Base-by-base conservation (phyloP, 2,888 invertebrate genomes). In the Tipula vernalis region DNA sequence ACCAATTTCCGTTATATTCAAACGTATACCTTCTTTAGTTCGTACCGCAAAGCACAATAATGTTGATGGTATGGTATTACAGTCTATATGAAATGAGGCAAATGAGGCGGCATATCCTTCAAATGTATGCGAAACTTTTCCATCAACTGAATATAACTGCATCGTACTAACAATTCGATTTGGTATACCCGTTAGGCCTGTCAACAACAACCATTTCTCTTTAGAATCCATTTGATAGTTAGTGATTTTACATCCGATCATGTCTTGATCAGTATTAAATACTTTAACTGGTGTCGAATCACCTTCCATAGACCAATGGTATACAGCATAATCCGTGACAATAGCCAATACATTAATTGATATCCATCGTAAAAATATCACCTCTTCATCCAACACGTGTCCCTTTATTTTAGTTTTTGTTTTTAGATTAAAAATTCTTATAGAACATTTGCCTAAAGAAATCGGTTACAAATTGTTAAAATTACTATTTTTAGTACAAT, bases 341-440 rank as follows among this genome's bases (percentile, higher is more conserved):
- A 99, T 93, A 2, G 98, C 99, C 89, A 99, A 93, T 6, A 98
- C 98, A 92, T 99, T 99, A 87, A 98, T 94, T 5, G 97, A 98
- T 89, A 99, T 98, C 99, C 99, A 99, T 92, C 99, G 99, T 99
- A 99, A 99, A 92, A 99, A 99, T 8, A 98, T 96, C 2, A 99
- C 98, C 90, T 98, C 98, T 90, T 98, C 98, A 28, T 95, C 95
- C 97, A 99, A 98, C 83, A 97, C 96, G 92, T 99, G 98, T 51
- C 98, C 98, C 92, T 99, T 99, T 97, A 99, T 98, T 92, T 99
- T 99, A 71, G 98, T 98, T 92, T 99, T 99, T 98, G 98, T 98
- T 92, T 99, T 99, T 92, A 99, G 99, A 92, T 99, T 99, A 93
- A 99, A 99, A 89, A 99, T 99, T 92, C 99, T 99, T 89, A 99